Evolutionary conservation across 2,113 vertebrate species (phyloP).

Genomic region (Serinus canaria): DNA sequence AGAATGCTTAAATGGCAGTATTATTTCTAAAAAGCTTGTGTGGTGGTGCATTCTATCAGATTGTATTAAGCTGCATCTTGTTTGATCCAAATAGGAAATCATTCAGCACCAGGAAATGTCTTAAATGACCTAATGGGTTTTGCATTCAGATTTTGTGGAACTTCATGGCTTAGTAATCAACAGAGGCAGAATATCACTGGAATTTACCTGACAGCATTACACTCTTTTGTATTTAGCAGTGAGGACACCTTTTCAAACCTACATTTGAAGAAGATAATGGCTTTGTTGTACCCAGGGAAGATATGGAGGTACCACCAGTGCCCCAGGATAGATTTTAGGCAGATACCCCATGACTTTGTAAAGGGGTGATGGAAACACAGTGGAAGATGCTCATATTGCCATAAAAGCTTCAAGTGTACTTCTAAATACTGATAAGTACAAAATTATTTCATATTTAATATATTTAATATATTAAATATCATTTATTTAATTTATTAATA

Average conservation of each 20-base stretch:
- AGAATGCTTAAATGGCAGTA: background rate
- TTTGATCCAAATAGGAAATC: background rate
- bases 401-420: background rate
- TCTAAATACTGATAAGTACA: background rate
- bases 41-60: background rate
- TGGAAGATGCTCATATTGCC: background rate
- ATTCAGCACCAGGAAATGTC: background rate
- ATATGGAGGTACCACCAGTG: background rate
- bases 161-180: background rate
- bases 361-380: background rate
- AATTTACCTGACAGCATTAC: background rate
- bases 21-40: background rate
- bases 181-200: background rate
- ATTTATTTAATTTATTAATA: background rate
- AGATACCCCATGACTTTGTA: background rate
- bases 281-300: background rate
- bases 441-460: background rate
- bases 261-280: background rate
- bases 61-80: background rate
- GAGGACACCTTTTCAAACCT: rapidly evolving
- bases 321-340: background rate
- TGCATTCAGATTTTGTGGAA: background rate
- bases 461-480: background rate
- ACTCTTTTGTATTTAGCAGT: background rate
- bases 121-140: background rate